Evolutionary conservation across 2,888 invertebrate species (phyloP).

Genomic region (Stegophylla sp.): DNA sequence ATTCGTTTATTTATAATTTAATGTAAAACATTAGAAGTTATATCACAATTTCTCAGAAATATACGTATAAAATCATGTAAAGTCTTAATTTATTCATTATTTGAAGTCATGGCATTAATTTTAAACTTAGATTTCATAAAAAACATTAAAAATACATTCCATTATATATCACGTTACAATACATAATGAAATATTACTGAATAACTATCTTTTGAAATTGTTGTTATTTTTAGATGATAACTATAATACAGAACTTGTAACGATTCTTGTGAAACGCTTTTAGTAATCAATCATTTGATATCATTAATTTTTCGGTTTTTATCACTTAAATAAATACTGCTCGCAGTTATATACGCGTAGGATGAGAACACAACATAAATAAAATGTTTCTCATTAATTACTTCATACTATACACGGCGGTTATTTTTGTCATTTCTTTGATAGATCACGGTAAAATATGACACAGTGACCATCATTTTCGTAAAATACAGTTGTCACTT

Average conservation of each 20-base stretch:
- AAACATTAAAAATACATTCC: not conserved
- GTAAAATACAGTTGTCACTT: not conserved
- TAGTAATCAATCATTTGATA: conserved; percentile 21
- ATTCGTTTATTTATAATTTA: not conserved
- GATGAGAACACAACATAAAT: not conserved
- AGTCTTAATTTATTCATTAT: not conserved
- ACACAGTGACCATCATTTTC: not conserved
- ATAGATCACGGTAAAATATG: not conserved
- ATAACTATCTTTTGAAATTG: not conserved
- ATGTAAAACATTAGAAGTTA: not conserved
- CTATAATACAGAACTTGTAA: not conserved
- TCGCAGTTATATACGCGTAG: not conserved
- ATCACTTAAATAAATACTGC: not conserved
- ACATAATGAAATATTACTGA: not conserved
- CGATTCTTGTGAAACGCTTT: not conserved
- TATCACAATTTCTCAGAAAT: not conserved
- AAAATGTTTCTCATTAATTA: not conserved
- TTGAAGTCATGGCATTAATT: not conserved
- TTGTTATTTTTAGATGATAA: not conserved
- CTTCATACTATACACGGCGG: not conserved
- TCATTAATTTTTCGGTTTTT: not conserved
- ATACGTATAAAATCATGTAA: not conserved
- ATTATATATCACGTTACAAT: not conserved
- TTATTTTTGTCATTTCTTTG: not conserved
- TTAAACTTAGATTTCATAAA: not conserved